These are phyloP conservation scores for Sebastes hubbsi DNA, from an alignment of 2,797 vertebrate species.

Conservation along the genomic window DNA sequence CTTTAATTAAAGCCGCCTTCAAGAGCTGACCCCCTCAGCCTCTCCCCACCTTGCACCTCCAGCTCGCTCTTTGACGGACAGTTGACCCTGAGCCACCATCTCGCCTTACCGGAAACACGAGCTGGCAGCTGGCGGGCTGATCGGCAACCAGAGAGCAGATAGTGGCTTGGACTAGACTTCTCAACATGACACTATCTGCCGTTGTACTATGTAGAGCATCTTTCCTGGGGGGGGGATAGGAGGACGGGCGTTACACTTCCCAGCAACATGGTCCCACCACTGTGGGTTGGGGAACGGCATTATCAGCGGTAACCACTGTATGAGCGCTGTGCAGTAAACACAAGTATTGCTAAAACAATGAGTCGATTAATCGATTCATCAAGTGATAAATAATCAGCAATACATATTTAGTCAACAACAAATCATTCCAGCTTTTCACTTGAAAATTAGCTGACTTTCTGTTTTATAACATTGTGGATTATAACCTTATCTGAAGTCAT, in stretches of 20 bases:
- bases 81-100: constrained; percentile 57
- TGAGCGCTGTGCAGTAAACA: neutral
- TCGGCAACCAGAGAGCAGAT: constrained; percentile 53
- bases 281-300: neutral
- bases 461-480: neutral
- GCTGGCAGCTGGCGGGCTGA: constrained; percentile 19
- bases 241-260: neutral
- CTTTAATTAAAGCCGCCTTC: constrained; percentile 66
- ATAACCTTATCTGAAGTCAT: neutral
- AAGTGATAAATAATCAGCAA: neutral
- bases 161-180: constrained; percentile 30
- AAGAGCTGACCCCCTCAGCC: constrained; percentile 14
- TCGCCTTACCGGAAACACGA: constrained; percentile 66
- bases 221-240: too few species aligned
- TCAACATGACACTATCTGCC: neutral
- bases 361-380: neutral
- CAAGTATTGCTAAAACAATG: neutral
- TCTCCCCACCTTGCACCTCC: constrained; percentile 21
- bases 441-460: neutral
- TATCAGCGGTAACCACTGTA: neutral
- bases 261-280: neutral
- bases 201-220: neutral
- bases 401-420: neutral
- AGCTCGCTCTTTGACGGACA: constrained; percentile 52
- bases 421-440: neutral